phyloP scores from a whole-genome alignment of 2,797 vertebrate species.

The Pangasius sanitwongsei region DNA sequence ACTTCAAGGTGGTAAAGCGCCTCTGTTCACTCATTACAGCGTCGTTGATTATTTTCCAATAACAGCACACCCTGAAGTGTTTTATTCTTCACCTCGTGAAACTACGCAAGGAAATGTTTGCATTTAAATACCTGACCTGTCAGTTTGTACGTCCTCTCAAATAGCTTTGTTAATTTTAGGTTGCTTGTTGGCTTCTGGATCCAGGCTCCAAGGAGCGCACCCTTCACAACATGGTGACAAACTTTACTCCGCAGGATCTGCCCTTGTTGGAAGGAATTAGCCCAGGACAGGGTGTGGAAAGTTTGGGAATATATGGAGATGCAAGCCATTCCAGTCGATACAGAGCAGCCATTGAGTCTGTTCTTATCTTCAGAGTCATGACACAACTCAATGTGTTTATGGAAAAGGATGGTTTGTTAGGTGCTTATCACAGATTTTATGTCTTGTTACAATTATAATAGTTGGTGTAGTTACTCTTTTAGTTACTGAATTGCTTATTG shows the following conservation, averaged over 20 bases:
- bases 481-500: constrained; percentile 11
- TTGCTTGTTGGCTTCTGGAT: constrained; percentile 93
- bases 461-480: neutral
- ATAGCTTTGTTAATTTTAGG: constrained; percentile 68
- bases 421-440: constrained; percentile 63
- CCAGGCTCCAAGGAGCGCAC: constrained; percentile 87
- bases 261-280: constrained; percentile 82
- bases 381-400: constrained; percentile 77
- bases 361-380: constrained; percentile 83
- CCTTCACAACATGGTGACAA: constrained; percentile 89
- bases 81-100: neutral
- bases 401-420: constrained; percentile 82
- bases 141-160: neutral
- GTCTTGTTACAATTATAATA: neutral
- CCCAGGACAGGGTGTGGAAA: constrained; percentile 75
- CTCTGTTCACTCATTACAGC: neutral
- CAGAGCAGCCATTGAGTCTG: constrained; percentile 84
- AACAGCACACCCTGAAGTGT: neutral
- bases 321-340: constrained; percentile 81
- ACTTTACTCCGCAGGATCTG: constrained; percentile 84
- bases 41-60: neutral
- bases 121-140: no score
- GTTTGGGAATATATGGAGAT: constrained; percentile 76
- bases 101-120: neutral
- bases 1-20: neutral